phyloP scores from a whole-genome alignment of 30 jellyfish, hydroid and myxozoan species.

The Cassiopea andromeda region DNA sequence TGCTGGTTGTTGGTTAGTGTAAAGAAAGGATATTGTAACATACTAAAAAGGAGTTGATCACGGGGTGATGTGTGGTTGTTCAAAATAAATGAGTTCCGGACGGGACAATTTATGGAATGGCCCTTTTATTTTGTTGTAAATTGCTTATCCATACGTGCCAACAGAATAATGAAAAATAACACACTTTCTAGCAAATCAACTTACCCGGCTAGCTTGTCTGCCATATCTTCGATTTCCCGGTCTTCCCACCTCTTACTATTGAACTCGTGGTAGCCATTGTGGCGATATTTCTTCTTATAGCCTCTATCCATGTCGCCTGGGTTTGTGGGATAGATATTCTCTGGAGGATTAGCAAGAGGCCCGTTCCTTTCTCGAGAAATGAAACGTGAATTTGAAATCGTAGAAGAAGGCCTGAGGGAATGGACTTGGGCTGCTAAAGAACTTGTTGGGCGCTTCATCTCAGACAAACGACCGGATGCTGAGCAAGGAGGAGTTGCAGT shows the following conservation, averaged over 20 bases:
- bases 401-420: not conserved
- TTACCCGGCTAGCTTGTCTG: constrained; percentile 47
- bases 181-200: not conserved
- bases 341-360: too few species aligned
- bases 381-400: not conserved
- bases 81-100: too few species aligned
- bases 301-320: not conserved
- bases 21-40: too few species aligned
- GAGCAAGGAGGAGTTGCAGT: constrained; percentile 17
- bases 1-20: too few species aligned
- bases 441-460: not conserved
- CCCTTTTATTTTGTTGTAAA: too few species aligned
- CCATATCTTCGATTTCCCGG: constrained; percentile 37
- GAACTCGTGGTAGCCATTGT: constrained; percentile 15
- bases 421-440: too few species aligned
- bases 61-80: too few species aligned
- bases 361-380: too few species aligned
- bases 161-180: not conserved
- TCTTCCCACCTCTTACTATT: constrained; percentile 54
- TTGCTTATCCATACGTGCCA: too few species aligned
- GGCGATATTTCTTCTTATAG: not conserved
- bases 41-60: too few species aligned
- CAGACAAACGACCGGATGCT: not conserved
- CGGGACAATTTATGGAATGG: too few species aligned
- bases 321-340: not conserved